Conservation (phyloP, 1,140 invertebrate genomes). For the Drosophila kepulauana region DNA sequence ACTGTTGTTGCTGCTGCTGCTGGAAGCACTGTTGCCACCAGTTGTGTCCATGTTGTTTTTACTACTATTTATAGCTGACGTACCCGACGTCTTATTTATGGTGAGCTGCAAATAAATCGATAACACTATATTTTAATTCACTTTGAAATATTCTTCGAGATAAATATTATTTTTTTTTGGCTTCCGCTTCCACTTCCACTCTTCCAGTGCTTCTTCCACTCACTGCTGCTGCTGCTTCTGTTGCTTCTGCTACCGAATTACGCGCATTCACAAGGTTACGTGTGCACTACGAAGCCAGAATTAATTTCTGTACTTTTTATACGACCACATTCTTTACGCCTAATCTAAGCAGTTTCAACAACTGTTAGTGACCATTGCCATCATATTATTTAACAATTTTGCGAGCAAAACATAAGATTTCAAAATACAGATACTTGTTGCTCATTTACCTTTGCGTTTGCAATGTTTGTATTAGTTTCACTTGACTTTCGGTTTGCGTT, state of each 20-base stretch:
- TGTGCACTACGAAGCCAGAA: constrained; percentile 60
- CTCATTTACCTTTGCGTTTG: constrained; percentile 57
- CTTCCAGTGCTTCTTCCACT: constrained; percentile 5
- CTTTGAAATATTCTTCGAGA: constrained; percentile 20
- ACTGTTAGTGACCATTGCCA: neutral
- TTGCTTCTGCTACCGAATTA: constrained; percentile 77
- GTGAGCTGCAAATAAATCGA: constrained; percentile 36
- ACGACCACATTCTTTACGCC: neutral
- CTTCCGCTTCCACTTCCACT: constrained; percentile 41
- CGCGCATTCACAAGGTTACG: constrained; percentile 84
- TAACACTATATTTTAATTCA: constrained; percentile 25
- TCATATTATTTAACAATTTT: constrained; percentile 22
- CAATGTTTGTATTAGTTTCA: constrained; percentile 69
- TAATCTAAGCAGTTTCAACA: neutral
- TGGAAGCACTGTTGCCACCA: constrained; percentile 29
- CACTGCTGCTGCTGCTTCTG: constrained; percentile 36
- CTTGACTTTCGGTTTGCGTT: constrained; percentile 38
- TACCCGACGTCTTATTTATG: constrained; percentile 62
- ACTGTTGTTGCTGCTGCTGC: constrained; percentile 27
- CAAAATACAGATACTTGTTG: constrained; percentile 66
- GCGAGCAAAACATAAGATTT: constrained; percentile 18
- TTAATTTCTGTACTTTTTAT: constrained; percentile 23
- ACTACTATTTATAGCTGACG: constrained; percentile 49
- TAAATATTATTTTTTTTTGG: constrained; percentile 37
- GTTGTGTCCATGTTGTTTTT: constrained; percentile 54